Base-by-base conservation (phyloP, 2,888 invertebrate species). In the Cremastinae sp. region DNA sequence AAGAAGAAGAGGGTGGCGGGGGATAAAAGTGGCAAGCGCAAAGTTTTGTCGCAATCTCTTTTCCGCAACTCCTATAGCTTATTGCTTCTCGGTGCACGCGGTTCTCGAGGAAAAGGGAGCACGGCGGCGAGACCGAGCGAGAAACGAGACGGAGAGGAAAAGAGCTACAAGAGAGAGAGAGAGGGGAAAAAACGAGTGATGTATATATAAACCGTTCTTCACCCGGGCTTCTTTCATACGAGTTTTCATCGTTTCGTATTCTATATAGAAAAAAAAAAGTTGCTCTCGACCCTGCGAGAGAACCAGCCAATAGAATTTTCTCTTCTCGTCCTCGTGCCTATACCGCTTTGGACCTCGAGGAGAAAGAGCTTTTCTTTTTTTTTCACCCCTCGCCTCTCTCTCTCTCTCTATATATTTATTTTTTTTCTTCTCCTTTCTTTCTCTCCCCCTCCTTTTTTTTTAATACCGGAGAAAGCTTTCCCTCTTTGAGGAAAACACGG, bases 31-130 rank as follows among this genome's bases (percentile, higher is more conserved):
- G 71, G 71, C 76, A 72, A 75, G 68, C 73, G 77, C 75, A 77
- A 80, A 79, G 64, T 79, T 81, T 80, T 78, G 75, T 73, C 76
- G 73, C 81, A 78, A 80, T 78, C 65, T 79, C 74, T 72, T 73
- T 78, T 75, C 66, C 61, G 74, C 77, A 74, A 74, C 77, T 74
- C 45, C 65, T 61, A 70, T 70, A 74, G 77, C 77, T 77, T 77
- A 77, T 74, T 77, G 77, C 73, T 54, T 54, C 62, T 70, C 43
- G 49, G 54, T 62, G 61, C 45, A 54, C 43, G 10, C 43, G 47
- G 34, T 61, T 70, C 54, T 53, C 51, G 62, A 66, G 61, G 0
- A 49, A 51, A 28, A 41, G 59, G 49, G 20, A 49, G 22, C 1
- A 14, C 10, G 16, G 14, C 22, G 28, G 45, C 53, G 20, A 22